These are phyloP conservation scores for Anagrus nilaparvatae DNA, from an alignment of 1,140 invertebrate species.

Conservation along the genomic window DNA sequence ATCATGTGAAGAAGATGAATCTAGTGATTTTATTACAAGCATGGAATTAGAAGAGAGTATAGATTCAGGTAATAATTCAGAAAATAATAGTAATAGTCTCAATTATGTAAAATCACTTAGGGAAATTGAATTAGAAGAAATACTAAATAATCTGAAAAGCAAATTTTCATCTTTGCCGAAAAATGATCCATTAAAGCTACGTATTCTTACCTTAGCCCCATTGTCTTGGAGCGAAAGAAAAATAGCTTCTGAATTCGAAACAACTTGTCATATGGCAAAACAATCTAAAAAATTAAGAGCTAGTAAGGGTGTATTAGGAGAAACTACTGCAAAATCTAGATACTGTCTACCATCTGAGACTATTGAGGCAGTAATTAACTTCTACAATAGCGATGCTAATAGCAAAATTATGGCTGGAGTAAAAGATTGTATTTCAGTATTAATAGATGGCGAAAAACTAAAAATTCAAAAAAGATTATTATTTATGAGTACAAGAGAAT, in stretches of 20 bases:
- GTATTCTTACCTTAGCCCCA: conserved; percentile 5
- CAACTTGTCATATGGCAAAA: background rate
- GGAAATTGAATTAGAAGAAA: conserved; percentile 1
- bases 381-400: background rate
- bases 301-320: background rate
- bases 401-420: background rate
- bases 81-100: too few relatives aligned
- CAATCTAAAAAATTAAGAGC: conserved; percentile 4
- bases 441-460: background rate
- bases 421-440: background rate
- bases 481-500: conserved; percentile 9
- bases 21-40: too few relatives aligned
- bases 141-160: conserved; percentile 1
- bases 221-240: conserved; percentile 4
- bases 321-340: background rate
- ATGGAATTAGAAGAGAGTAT: too few relatives aligned
- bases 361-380: background rate
- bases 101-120: too few relatives aligned
- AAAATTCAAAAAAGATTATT: conserved; percentile 8
- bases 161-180: background rate
- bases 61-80: too few relatives aligned
- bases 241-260: background rate
- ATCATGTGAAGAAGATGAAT: too few relatives aligned
- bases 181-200: conserved; percentile 7
- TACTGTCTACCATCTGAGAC: background rate